Conservation (phyloP, 2,797 vertebrate species). For the Sebastes taczanowskii region DNA sequence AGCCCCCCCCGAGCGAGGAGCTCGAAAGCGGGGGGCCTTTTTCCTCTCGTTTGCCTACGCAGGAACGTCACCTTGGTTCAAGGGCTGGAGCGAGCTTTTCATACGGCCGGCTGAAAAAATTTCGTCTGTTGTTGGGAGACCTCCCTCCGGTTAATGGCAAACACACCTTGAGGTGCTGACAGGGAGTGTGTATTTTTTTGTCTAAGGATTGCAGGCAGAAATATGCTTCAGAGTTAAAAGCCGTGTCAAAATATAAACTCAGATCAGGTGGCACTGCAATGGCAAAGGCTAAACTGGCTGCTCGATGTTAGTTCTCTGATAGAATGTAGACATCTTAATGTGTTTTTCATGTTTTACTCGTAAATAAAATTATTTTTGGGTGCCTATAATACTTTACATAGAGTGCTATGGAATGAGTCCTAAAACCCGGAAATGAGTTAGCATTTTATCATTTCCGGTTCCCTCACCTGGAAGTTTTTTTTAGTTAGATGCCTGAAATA, state of each 20-base stretch:
- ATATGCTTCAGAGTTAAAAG: background rate
- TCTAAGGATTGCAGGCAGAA: background rate
- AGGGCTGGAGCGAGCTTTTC: slow-evolving; percentile 41
- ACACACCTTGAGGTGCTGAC: slow-evolving; percentile 7
- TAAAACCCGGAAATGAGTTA: too few relatives aligned
- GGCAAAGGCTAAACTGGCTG: background rate
- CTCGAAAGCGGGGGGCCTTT: slow-evolving; percentile 37
- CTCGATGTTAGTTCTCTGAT: background rate
- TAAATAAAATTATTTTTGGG: background rate
- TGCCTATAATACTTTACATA: too few relatives aligned
- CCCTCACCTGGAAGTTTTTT: background rate
- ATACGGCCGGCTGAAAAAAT: background rate
- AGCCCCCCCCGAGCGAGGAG: slow-evolving; percentile 43
- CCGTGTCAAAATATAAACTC: background rate
- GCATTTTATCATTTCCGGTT: too few relatives aligned
- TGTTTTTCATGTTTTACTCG: background rate
- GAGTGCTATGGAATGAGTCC: too few relatives aligned
- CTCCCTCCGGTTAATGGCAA: slow-evolving; percentile 14
- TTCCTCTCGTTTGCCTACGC: slow-evolving; percentile 37
- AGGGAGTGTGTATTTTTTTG: background rate
- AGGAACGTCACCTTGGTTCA: slow-evolving; percentile 60
- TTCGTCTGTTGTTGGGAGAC: slow-evolving; percentile 12
- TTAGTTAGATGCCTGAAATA: too few relatives aligned
- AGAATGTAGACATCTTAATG: background rate
- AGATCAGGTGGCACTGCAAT: background rate